Conservation (phyloP, 2,797 vertebrate species). For the Sebastiscus albofasciatus region DNA sequence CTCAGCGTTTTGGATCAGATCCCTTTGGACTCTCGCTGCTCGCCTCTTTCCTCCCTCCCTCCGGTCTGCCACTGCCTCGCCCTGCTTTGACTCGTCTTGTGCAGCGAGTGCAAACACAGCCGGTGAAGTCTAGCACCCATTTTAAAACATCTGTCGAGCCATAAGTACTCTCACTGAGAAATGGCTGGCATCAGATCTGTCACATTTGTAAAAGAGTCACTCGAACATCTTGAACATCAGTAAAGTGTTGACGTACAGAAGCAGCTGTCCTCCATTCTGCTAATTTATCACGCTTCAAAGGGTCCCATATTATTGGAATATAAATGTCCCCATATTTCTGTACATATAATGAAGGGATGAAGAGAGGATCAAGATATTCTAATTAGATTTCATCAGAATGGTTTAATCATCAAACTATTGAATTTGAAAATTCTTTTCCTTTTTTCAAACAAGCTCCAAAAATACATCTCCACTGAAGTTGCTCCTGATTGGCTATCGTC, state of each 20-base stretch:
- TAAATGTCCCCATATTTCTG: accelerated
- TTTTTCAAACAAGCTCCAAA: neutral
- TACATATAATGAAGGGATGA: neutral
- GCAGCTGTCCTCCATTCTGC: neutral
- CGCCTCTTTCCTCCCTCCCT: neutral
- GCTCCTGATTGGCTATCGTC: neutral
- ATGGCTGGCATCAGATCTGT: neutral
- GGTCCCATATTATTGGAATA: neutral
- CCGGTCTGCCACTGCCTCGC: neutral
- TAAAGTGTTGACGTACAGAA: neutral
- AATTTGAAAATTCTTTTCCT: neutral
- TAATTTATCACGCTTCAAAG: neutral
- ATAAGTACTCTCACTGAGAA: neutral
- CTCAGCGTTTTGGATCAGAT: conserved; percentile 36
- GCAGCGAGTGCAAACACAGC: conserved; percentile 11
- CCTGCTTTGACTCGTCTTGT: neutral
- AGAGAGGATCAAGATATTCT: neutral
- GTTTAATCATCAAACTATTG: neutral
- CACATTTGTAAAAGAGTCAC: neutral
- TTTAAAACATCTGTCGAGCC: conserved; percentile 3
- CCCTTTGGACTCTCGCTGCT: neutral
- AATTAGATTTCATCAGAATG: neutral
- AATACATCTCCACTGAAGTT: neutral
- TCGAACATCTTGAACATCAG: neutral
- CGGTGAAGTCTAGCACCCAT: neutral